phyloP scores from a whole-genome alignment of 2,797 vertebrate genomes.

The Babyrousa celebensis region DNA sequence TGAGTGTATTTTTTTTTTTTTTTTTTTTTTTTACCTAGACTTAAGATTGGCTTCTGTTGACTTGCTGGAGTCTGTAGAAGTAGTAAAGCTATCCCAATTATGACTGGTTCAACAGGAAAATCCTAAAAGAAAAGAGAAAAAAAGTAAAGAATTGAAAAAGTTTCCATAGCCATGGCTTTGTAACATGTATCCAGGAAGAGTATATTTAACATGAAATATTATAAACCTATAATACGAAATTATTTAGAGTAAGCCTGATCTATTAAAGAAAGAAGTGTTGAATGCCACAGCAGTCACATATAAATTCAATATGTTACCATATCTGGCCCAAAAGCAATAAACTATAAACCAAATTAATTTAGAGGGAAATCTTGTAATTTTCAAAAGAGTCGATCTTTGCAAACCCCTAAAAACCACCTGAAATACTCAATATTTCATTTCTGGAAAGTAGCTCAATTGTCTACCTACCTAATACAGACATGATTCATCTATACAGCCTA shows the following conservation, averaged over 20 bases:
- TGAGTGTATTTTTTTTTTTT: slow-evolving; percentile 81
- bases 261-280: neutral
- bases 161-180: slow-evolving; percentile 35
- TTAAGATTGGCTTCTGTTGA: slow-evolving; percentile 95
- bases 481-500: slow-evolving; percentile 24
- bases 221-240: slow-evolving; percentile 14
- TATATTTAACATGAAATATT: neutral
- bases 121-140: slow-evolving; percentile 88
- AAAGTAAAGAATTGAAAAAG: neutral
- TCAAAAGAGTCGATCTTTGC: neutral
- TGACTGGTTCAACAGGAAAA: slow-evolving; percentile 93
- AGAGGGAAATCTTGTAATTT: slow-evolving; percentile 13
- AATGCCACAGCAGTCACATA: neutral
- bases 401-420: slow-evolving; percentile 15
- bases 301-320: slow-evolving; percentile 30
- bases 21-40: slow-evolving; percentile 94
- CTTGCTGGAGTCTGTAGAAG: slow-evolving; percentile 93
- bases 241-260: neutral
- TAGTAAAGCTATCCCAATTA: slow-evolving; percentile 94
- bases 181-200: neutral
- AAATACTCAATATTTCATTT: slow-evolving; percentile 55
- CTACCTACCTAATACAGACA: slow-evolving; percentile 39
- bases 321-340: neutral
- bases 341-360: slow-evolving; percentile 50
- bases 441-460: slow-evolving; percentile 51